Conservation (phyloP, 2,113 vertebrate species). For the Tupaia tana region DNA sequence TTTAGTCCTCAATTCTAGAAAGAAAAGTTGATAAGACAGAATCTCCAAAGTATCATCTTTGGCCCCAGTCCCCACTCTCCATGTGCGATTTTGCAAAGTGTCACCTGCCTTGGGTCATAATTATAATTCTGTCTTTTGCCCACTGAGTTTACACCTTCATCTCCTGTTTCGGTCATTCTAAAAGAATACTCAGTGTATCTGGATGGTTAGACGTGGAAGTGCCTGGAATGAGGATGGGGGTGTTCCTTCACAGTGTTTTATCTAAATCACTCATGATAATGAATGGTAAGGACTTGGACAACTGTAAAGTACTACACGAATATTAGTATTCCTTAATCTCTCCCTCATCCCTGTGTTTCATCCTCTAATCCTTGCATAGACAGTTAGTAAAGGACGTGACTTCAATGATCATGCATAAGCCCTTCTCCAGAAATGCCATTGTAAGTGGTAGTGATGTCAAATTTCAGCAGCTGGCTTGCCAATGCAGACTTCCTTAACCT, state of each 20-base stretch:
- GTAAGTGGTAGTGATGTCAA: constrained; percentile 40
- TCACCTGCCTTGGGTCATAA: not conserved
- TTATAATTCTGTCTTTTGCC: not conserved
- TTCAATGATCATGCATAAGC: constrained; percentile 16
- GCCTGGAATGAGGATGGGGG: too few species aligned
- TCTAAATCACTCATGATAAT: not conserved
- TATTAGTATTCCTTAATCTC: not conserved
- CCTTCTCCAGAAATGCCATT: not conserved
- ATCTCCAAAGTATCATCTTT: not conserved
- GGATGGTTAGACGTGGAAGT: not conserved
- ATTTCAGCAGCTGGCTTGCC: constrained; percentile 48
- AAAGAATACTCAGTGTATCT: not conserved
- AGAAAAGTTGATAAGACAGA: not conserved
- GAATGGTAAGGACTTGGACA: not conserved
- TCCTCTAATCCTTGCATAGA: not conserved
- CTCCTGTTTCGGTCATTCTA: not conserved
- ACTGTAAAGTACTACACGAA: not conserved
- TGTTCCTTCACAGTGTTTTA: not conserved
- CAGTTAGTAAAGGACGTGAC: not conserved
- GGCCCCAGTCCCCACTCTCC: not conserved
- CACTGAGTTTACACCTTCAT: not conserved
- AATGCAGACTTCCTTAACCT: constrained; percentile 36
- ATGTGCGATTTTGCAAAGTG: not conserved
- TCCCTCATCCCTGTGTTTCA: not conserved
- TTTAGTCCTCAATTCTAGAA: not conserved